Evolutionary conservation across 2,113 vertebrate species (phyloP).

Genomic region (Macquaria ambigua): DNA sequence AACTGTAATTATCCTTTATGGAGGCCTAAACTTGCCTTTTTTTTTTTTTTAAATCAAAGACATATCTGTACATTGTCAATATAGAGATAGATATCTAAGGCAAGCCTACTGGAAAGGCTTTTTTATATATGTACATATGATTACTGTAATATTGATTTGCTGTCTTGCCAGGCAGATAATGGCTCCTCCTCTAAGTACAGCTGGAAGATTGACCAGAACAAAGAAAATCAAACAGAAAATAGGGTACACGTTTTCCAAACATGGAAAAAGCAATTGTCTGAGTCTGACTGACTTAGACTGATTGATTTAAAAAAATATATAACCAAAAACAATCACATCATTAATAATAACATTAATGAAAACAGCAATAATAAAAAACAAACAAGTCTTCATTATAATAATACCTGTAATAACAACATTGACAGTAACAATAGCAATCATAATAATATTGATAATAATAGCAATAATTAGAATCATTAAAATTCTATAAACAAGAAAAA

Average conservation of each 20-base stretch:
- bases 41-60: background rate
- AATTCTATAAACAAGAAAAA: conserved; percentile 88
- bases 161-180: conserved; percentile 48
- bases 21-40: background rate
- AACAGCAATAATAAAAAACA: conserved; percentile 82
- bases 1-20: background rate
- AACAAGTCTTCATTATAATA: conserved; percentile 87
- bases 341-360: conserved; percentile 85
- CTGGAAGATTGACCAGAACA: conserved; percentile 67
- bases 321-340: conserved; percentile 81
- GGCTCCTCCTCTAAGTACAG: conserved; percentile 73
- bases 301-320: conserved; percentile 77
- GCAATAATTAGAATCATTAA: conserved; percentile 87
- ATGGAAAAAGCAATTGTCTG: conserved; percentile 75
- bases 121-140: background rate
- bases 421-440: conserved; percentile 88
- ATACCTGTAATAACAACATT: conserved; percentile 89
- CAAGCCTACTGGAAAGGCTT: background rate
- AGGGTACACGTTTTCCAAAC: conserved; percentile 74
- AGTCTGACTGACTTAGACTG: conserved; percentile 70
- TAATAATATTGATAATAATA: conserved; percentile 88
- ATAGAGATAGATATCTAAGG: background rate
- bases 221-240: conserved; percentile 44
- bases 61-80: conserved; percentile 8
- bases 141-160: conserved; percentile 29